Evolutionary conservation across 2,797 vertebrate genomes (phyloP), one percentile per base, ranked within the genome.

Genomic region (Premnoplex brunnescens): DNA sequence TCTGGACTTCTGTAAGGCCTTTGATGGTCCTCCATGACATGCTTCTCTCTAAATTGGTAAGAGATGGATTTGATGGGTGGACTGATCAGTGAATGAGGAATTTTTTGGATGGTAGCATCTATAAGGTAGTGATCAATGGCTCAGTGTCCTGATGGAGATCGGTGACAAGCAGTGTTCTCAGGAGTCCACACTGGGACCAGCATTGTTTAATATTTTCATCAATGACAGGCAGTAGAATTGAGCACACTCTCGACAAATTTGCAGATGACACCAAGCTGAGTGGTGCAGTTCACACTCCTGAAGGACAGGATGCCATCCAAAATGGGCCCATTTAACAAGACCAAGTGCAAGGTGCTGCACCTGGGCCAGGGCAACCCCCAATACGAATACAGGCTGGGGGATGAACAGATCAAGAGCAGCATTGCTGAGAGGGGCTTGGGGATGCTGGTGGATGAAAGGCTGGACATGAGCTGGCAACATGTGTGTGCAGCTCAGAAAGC

Each of bases 91-190:
- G 48, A 32, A 68, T 62, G 48, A 76, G 16, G 49, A 51, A 44
- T 63, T 56, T 55, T 10, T 22, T 63, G 56, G 14, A 44, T 69
- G 49, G 11, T 24, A 56, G 19, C 36, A 37, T 82, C 49, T 37
- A 48, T 36, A 69, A 16, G 48, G 22, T 30, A 59, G 4, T 60
- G 54, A 22, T 49, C 48, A 55, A 5, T 20, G 11, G 9, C 32
- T 68, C 43, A 37, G 48, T 28, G 43, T 62, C 13, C 36, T 76
- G 36, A 18, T 43, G 63, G 63, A 55, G 32, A 49, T 12, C 7
- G 9, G 36, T n/a, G 55, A 48, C 62, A 48, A 48, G 27, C 0
- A 0, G 6, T n/a, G 43, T 2, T 49, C 32, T 76, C 9, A 26
- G 36, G 27, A 5, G 5, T 21, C 43, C 0, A 0, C 48, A 49